Evolutionary conservation across 1,140 invertebrate species (phyloP).

Genomic region (Tetramorium alpestre): DNA sequence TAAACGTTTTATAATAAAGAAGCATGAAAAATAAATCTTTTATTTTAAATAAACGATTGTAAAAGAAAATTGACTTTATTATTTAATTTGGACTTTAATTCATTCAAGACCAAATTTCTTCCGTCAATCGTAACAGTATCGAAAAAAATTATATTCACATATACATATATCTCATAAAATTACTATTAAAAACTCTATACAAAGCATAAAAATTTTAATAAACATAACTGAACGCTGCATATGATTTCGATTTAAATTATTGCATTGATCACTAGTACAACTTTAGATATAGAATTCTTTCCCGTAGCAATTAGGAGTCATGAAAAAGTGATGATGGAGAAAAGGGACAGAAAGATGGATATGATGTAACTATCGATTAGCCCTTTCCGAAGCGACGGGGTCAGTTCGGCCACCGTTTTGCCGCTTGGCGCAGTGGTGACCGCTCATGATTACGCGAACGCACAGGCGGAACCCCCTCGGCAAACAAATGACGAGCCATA

Average conservation of each 20-base stretch:
- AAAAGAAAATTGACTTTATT: not conserved
- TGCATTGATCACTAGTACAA: not conserved
- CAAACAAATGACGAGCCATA: slow-evolving; percentile 71
- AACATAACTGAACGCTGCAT: not conserved
- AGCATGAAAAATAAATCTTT: not conserved
- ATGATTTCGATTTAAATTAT: not conserved
- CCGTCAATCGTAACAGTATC: not conserved
- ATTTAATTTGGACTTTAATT: not conserved
- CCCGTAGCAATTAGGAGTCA: not conserved
- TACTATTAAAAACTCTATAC: not conserved
- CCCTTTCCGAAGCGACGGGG: not conserved
- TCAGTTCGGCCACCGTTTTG: slow-evolving; percentile 28
- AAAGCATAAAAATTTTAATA: not conserved
- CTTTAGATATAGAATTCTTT: not conserved
- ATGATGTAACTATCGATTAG: slow-evolving; percentile 36
- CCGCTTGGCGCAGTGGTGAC: slow-evolving; percentile 15
- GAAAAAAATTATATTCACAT: not conserved
- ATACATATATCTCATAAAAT: too few relatives aligned
- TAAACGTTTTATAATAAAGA: not conserved
- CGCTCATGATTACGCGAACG: slow-evolving; percentile 44
- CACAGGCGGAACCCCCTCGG: slow-evolving; percentile 52
- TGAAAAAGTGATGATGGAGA: not conserved
- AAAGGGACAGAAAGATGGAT: not conserved
- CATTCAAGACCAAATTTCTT: not conserved
- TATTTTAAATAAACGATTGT: not conserved